phyloP scores from a whole-genome alignment of 2,113 vertebrate species.

The Anoura caudifer region DNA sequence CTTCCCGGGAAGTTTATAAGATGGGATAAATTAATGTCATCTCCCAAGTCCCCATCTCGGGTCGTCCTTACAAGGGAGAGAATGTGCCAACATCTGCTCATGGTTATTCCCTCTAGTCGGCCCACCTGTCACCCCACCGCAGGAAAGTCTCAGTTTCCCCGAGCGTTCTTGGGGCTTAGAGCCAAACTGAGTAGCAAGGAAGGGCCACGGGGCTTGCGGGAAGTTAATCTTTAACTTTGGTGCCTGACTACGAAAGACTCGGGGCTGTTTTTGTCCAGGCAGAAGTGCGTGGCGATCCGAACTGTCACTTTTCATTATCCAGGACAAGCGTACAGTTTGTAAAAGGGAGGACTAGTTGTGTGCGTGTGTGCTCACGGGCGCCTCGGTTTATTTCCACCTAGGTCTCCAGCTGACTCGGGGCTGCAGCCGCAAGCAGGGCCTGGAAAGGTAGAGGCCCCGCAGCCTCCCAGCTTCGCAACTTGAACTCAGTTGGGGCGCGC shows the following conservation, averaged over 20 bases:
- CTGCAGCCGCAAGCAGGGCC: background rate
- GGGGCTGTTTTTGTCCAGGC: background rate
- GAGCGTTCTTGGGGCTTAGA: background rate
- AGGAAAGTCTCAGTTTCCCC: background rate
- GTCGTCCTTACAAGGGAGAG: background rate
- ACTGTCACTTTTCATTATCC: background rate
- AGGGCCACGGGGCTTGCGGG: background rate
- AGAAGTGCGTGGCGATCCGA: background rate
- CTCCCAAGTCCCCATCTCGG: background rate
- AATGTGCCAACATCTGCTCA: background rate
- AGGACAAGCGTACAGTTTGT: background rate
- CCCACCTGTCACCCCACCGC: background rate
- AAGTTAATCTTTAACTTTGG: background rate
- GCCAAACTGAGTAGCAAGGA: background rate
- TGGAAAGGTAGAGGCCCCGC: background rate
- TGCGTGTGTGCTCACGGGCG: background rate
- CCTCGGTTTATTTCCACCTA: background rate
- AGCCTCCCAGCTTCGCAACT: background rate
- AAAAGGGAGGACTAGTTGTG: no score
- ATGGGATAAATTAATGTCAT: slow-evolving; percentile 27
- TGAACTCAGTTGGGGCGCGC: no score
- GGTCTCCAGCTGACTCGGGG: background rate
- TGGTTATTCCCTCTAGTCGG: background rate
- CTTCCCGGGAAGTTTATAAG: background rate
- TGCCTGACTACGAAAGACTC: background rate